These are phyloP conservation scores for Tokudaia muenninki DNA, from an alignment of 2,797 vertebrate genomes.

Conservation along the genomic window DNA sequence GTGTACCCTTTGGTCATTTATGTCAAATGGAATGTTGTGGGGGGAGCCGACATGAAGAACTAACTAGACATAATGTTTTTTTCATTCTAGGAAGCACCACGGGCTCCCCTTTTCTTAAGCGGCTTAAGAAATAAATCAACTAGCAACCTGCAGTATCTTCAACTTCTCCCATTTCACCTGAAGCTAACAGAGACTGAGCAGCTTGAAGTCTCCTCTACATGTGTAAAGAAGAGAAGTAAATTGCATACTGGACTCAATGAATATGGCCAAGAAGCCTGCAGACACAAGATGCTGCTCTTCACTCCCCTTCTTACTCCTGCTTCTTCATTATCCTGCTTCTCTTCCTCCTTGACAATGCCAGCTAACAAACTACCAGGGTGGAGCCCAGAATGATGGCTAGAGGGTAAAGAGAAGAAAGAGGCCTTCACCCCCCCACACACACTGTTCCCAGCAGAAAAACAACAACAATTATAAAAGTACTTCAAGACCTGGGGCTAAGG, in stretches of 20 bases:
- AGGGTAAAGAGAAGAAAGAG: constrained; percentile 37
- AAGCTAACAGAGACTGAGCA: not conserved
- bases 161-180: not conserved
- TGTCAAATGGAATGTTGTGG: not conserved
- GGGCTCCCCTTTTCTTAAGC: constrained; percentile 1
- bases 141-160: not conserved
- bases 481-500: not conserved
- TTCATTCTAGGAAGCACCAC: not conserved
- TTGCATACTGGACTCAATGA: constrained; percentile 10
- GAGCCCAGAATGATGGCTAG: constrained; percentile 26
- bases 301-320: not conserved
- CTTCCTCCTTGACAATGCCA: constrained; percentile 15
- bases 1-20: not conserved
- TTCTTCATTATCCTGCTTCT: not conserved
- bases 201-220: not conserved
- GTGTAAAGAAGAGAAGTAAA: constrained; percentile 28
- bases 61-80: constrained; percentile 26
- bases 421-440: constrained; percentile 25
- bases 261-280: not conserved
- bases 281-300: constrained; percentile 6
- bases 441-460: constrained; percentile 28
- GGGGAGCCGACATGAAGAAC: not conserved
- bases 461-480: constrained; percentile 40
- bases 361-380: constrained; percentile 48
- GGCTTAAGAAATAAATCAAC: constrained; percentile 49